phyloP scores from a whole-genome alignment of 92 coral and sea anemone genomes.

The Paramuricea clavata region DNA sequence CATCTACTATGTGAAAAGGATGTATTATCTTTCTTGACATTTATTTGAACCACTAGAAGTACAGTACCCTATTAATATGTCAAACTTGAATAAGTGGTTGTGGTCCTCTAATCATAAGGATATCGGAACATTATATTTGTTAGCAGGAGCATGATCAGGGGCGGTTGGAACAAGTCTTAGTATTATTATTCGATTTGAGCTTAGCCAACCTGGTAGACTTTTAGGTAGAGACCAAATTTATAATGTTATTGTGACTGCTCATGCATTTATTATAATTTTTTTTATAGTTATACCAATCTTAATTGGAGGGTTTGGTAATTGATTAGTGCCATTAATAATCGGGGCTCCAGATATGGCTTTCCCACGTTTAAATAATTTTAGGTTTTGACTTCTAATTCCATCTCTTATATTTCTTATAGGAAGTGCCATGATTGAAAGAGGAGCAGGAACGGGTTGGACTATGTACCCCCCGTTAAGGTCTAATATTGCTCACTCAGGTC shows the following conservation, averaged over 20 bases:
- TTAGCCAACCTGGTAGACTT: not conserved
- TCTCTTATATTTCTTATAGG: slow-evolving; percentile 70
- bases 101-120: too few relatives aligned
- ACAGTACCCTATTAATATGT: too few relatives aligned
- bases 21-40: too few relatives aligned
- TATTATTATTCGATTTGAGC: not conserved
- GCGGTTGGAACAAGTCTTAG: too few relatives aligned
- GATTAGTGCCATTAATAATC: slow-evolving; percentile 75
- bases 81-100: too few relatives aligned
- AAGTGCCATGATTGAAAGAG: slow-evolving; percentile 73
- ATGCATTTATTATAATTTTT: slow-evolving; percentile 82
- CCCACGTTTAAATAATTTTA: slow-evolving; percentile 79
- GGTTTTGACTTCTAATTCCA: slow-evolving; percentile 80
- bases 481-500: slow-evolving; percentile 74
- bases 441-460: slow-evolving; percentile 86
- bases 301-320: slow-evolving; percentile 84
- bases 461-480: slow-evolving; percentile 78
- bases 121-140: too few relatives aligned
- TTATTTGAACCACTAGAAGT: too few relatives aligned
- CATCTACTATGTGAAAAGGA: slow-evolving; percentile 88
- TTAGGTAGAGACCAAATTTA: slow-evolving; percentile 19
- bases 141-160: too few relatives aligned
- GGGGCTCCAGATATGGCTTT: slow-evolving; percentile 84
- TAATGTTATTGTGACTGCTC: slow-evolving; percentile 74
- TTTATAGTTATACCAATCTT: slow-evolving; percentile 81